A percentile compares a stretch with the other conserved stretches of the same genome.
These are phyloP conservation scores for Cynodonichthys magdalenae DNA, from an alignment of 2,797 vertebrate species.

Conservation along the genomic window DNA sequence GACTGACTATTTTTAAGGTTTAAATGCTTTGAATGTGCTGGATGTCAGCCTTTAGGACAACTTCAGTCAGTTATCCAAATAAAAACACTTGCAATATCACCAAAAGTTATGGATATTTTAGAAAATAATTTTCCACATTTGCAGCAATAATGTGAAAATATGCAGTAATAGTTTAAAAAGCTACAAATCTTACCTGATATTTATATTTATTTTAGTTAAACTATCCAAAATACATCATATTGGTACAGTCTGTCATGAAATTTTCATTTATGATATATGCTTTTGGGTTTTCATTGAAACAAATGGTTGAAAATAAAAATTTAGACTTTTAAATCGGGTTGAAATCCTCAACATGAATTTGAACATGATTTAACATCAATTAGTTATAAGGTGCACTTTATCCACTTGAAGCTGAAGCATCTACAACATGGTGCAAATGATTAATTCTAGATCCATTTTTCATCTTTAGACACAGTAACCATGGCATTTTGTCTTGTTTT, in stretches of 20 bases:
- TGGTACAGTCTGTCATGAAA: background rate
- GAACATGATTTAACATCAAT: constrained; percentile 38
- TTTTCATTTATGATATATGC: too few species aligned
- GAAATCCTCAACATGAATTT: constrained; percentile 28
- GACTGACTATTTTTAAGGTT: constrained; percentile 29
- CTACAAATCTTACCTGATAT: too few species aligned
- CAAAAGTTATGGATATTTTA: too few species aligned
- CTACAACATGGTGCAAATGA: constrained; percentile 66
- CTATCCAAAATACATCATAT: background rate
- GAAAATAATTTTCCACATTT: too few species aligned
- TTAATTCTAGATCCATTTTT: constrained; percentile 72
- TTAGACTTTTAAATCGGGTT: constrained; percentile 53
- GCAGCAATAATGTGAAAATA: too few species aligned
- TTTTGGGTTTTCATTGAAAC: background rate
- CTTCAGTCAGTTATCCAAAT: background rate
- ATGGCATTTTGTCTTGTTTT: constrained; percentile 39
- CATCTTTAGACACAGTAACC: constrained; percentile 51
- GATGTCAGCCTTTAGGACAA: constrained; percentile 27
- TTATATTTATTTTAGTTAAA: too few species aligned
- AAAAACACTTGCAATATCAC: too few species aligned
- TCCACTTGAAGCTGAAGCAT: constrained; percentile 48
- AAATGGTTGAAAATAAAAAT: background rate
- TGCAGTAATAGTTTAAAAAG: too few species aligned
- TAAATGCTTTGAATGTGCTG: constrained; percentile 32
- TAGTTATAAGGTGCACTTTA: constrained; percentile 24